Conservation (phyloP, 2,113 vertebrate species). For the Petromus typicus region DNA sequence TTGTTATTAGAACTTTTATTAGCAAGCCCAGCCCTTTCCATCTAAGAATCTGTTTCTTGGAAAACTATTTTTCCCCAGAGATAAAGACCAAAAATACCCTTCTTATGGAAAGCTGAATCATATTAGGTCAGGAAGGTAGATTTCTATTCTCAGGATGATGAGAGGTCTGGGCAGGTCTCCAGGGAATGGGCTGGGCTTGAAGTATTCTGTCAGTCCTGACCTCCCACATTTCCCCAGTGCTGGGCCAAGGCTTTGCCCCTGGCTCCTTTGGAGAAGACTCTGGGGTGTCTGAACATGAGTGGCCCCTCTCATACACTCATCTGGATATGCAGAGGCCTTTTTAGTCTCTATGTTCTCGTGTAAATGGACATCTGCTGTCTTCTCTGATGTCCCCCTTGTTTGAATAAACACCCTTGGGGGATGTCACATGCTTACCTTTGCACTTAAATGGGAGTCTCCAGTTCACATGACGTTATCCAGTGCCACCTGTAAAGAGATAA, state of each 20-base stretch:
- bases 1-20: slow-evolving; percentile 42
- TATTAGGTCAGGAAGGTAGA: neutral
- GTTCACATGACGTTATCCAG: neutral
- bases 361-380: neutral
- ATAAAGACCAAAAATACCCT: neutral
- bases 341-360: neutral
- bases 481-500: neutral
- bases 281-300: neutral
- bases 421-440: too few relatives aligned
- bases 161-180: neutral
- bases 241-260: neutral
- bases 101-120: slow-evolving; percentile 14
- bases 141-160: neutral
- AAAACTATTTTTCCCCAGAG: slow-evolving; percentile 50
- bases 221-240: neutral
- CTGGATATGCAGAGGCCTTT: neutral
- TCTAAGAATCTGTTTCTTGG: slow-evolving; percentile 33
- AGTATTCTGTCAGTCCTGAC: neutral
- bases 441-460: neutral
- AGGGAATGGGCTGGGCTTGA: neutral
- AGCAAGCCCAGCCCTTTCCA: neutral
- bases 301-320: neutral
- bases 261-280: neutral
- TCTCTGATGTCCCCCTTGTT: neutral
- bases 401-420: neutral